phyloP scores from a whole-genome alignment of 2,797 vertebrate species.

The Morelia viridis region DNA sequence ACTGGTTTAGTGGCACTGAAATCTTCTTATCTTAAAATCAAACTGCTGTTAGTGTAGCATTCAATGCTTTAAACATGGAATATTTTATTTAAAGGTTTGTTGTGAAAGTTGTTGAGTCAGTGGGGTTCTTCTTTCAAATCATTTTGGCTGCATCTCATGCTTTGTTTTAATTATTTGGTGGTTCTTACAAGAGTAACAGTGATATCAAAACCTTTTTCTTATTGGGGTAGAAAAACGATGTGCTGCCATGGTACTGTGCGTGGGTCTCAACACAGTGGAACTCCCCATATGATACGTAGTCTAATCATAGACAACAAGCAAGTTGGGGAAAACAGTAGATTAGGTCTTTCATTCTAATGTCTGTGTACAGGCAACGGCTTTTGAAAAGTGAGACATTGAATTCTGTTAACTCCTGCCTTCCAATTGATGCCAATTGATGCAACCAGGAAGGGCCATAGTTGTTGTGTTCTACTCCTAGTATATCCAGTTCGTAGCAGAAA shows the following conservation, averaged over 20 bases:
- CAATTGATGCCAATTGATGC: background rate
- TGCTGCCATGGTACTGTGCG: background rate
- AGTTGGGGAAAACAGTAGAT: background rate
- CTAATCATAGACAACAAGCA: background rate
- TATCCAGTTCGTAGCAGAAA: background rate
- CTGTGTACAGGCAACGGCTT: background rate
- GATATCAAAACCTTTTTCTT: background rate
- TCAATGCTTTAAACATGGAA: background rate
- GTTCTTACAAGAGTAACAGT: background rate
- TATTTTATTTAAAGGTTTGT: background rate
- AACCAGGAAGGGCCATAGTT: background rate
- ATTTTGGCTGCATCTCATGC: background rate
- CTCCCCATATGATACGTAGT: background rate
- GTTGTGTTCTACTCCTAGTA: background rate
- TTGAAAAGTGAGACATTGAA: background rate
- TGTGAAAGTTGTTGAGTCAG: background rate
- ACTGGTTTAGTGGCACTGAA: background rate
- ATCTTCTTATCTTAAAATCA: background rate
- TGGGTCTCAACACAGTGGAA: background rate
- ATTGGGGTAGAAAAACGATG: too few relatives aligned
- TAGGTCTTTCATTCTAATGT: background rate
- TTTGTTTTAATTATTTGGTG: background rate
- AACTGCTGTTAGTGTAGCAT: background rate
- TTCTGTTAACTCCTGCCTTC: background rate
- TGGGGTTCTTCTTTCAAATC: background rate